Percentiles rank a stretch among this genome's conserved stretches.
Evolutionary conservation across 2,113 vertebrate species (phyloP).

Genomic region (Psophia crepitans): DNA sequence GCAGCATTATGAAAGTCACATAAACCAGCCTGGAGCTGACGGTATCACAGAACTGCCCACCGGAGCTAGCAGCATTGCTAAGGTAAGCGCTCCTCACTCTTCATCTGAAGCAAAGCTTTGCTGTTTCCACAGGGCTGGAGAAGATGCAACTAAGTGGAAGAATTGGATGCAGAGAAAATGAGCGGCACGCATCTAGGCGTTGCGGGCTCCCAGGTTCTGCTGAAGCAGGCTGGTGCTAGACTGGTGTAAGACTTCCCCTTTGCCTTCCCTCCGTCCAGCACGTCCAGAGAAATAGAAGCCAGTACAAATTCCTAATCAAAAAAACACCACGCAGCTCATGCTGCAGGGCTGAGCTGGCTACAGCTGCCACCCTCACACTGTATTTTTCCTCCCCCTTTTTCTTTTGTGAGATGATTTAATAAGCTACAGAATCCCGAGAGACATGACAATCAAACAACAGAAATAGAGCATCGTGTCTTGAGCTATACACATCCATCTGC

Average conservation of each 20-base stretch:
- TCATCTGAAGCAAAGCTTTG: neutral
- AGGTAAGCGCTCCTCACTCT: neutral
- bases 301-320: neutral
- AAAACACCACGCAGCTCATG: neutral
- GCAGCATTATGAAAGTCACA: neutral
- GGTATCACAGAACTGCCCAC: neutral
- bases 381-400: neutral
- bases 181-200: neutral
- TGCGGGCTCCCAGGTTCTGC: neutral
- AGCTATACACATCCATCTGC: neutral
- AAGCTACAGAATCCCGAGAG: neutral
- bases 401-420: slow-evolving; percentile 35
- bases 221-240: neutral
- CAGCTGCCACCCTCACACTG: neutral
- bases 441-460: neutral
- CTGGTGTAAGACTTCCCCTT: neutral
- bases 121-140: neutral
- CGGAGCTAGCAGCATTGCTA: neutral
- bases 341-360: neutral
- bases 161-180: neutral
- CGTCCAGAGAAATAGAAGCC: neutral
- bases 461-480: neutral
- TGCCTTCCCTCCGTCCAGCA: neutral
- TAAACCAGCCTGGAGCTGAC: neutral
- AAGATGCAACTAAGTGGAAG: neutral